A percentile compares a stretch with the other conserved stretches of the same genome.
These are phyloP conservation scores for Clarias batrachus DNA, from an alignment of 2,113 vertebrate species.

Conservation along the genomic window DNA sequence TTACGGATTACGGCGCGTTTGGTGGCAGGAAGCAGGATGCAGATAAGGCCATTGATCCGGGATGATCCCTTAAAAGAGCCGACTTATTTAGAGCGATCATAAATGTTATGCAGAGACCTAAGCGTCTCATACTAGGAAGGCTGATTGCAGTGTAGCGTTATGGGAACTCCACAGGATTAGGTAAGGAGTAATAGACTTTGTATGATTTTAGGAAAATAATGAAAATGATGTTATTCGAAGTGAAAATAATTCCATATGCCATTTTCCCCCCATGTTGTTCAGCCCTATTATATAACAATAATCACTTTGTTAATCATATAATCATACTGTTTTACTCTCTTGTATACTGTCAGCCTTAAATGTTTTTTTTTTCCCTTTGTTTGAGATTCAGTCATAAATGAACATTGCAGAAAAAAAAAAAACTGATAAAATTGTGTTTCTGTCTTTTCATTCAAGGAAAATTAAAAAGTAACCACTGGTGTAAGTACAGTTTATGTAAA, in stretches of 20 bases:
- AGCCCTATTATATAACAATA: neutral
- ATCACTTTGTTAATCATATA: neutral
- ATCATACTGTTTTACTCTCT: neutral
- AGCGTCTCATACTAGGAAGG: neutral
- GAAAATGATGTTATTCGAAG: neutral
- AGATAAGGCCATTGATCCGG: slow-evolving; percentile 47
- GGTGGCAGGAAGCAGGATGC: slow-evolving; percentile 21
- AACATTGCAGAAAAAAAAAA: neutral
- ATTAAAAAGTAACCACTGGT: neutral
- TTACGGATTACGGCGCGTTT: slow-evolving; percentile 36
- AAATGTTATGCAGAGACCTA: slow-evolving; percentile 24
- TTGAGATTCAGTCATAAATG: neutral
- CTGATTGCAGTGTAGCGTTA: neutral
- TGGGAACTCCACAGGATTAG: neutral
- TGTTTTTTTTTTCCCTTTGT: neutral
- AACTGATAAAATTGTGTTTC: neutral
- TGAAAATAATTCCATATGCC: neutral
- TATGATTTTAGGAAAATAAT: neutral
- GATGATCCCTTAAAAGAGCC: slow-evolving; percentile 46
- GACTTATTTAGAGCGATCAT: slow-evolving; percentile 17
- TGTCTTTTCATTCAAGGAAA: neutral
- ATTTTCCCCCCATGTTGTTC: neutral
- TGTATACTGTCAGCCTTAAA: neutral
- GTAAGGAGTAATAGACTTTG: neutral
- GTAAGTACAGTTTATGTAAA: neutral